Base-by-base conservation (phyloP, 2,113 vertebrate genomes). In the Cercopithecus mona region DNA sequence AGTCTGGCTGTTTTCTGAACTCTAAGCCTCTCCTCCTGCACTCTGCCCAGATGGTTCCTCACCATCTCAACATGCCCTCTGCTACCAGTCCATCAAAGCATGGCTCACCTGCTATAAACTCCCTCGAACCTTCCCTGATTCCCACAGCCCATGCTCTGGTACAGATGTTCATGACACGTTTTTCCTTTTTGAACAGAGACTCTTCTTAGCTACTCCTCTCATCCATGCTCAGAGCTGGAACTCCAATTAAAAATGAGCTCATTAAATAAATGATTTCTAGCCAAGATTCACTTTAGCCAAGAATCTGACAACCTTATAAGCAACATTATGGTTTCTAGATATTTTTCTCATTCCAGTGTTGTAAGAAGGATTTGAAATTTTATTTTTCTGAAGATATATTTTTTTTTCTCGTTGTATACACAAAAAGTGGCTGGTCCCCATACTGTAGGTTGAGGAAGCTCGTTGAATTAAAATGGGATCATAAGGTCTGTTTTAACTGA, bases 401-500 rank as follows among this genome's bases (percentile, higher is more conserved):
- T 45, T 80, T 45, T 80, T 89, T 86, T 83, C 14, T 86, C 2
- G 35, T 32, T 25, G 11, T 84, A 20, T 66, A 59, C 8, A 57
- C 22, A 82, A 7, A 38, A 72, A 90, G 5, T 40, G 13, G 35
- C 11, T 66, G 4, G 22, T 20, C 27, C 23, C 14, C 12, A 3
- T 78, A 40, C 16, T 38, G 7, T 23, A 82, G 20, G 7, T n/a
- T 76, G 27, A 55, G 66, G 64, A 82, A 78, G 1, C 32, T 52
- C 11, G 12, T 35, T 87, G 57, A 80, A 95, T 76, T 96, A 66
- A 95, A 95, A 57, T 83, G 68, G 61, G 57, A 90, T 75, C 59
- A 20, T 50, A 35, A 6, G 22, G 23, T 95, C 81, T 59, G 32
- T 81, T 96, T 87, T 52, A 93, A 97, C 48, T 40, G 12, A 95